Conservation (phyloP, 1,140 invertebrate genomes). For the Yoshiicerus persimilis region DNA sequence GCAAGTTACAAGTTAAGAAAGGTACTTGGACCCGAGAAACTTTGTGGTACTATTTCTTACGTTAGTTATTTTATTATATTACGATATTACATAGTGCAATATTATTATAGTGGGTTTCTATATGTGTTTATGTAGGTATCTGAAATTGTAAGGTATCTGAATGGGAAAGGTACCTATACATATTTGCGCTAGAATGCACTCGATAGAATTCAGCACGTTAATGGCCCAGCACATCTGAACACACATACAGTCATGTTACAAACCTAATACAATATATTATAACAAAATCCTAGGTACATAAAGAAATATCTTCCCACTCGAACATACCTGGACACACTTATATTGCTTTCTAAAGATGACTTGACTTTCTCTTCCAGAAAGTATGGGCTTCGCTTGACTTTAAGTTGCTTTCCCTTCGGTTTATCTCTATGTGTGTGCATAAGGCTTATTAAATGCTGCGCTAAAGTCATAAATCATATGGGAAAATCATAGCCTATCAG, state of each 20-base stretch:
- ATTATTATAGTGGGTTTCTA: not conserved
- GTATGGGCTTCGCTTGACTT: not conserved
- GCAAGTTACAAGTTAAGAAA: not conserved
- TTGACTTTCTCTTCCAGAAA: not conserved
- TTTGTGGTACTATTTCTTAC: not conserved
- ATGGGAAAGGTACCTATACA: not conserved
- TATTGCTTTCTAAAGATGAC: not conserved
- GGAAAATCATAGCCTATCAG: constrained; percentile 19
- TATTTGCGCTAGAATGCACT: not conserved
- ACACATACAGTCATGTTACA: not conserved
- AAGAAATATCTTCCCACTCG: not conserved
- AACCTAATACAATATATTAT: not conserved
- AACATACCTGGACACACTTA: not conserved
- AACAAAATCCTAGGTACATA: not conserved
- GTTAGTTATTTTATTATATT: not conserved
- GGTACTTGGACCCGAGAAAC: too few relatives aligned
- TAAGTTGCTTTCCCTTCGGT: not conserved
- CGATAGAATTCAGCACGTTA: not conserved
- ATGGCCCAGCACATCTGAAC: not conserved
- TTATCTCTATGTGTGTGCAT: constrained; percentile 16
- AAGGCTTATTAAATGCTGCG: constrained; percentile 15
- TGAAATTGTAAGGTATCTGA: not conserved
- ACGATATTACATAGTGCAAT: too few relatives aligned
- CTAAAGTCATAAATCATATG: not conserved
- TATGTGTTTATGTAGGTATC: not conserved